Conservation (phyloP, 2,888 invertebrate genomes). For the Sesamia inferens region DNA sequence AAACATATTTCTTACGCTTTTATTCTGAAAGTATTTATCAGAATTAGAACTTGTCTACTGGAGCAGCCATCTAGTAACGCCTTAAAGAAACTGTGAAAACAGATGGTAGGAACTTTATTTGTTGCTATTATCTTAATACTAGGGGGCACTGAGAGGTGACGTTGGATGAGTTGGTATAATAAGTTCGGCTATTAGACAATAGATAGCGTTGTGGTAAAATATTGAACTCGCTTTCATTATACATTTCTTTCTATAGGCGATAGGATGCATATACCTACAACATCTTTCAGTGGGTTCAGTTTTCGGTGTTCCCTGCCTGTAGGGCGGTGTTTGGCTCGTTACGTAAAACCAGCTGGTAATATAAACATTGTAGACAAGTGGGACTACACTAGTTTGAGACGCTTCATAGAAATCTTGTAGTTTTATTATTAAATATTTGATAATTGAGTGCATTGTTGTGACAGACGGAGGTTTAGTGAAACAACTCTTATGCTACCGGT, state of each 20-base stretch:
- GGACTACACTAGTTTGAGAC: conserved; percentile 29
- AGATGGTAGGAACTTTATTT: not conserved
- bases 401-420: conserved; percentile 11
- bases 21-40: not conserved
- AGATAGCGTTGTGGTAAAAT: conserved; percentile 66
- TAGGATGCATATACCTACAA: conserved; percentile 60
- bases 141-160: conserved; percentile 14
- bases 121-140: not conserved
- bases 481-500: conserved; percentile 77
- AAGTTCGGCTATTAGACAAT: conserved; percentile 70
- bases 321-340: conserved; percentile 86
- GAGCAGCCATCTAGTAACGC: conserved; percentile 13
- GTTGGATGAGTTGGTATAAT: not conserved
- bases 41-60: not conserved
- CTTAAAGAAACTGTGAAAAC: not conserved
- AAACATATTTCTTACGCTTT: not conserved
- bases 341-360: conserved; percentile 83
- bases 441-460: conserved; percentile 29
- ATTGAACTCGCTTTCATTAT: not conserved
- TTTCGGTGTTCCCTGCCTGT: conserved; percentile 82
- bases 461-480: conserved; percentile 64
- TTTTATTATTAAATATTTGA: conserved; percentile 8
- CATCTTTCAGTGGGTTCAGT: conserved; percentile 85
- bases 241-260: conserved; percentile 37
- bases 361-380: conserved; percentile 72